These are phyloP conservation scores for Agonopterix heracliana DNA, from an alignment of 2,888 invertebrate genomes.

Conservation along the genomic window DNA sequence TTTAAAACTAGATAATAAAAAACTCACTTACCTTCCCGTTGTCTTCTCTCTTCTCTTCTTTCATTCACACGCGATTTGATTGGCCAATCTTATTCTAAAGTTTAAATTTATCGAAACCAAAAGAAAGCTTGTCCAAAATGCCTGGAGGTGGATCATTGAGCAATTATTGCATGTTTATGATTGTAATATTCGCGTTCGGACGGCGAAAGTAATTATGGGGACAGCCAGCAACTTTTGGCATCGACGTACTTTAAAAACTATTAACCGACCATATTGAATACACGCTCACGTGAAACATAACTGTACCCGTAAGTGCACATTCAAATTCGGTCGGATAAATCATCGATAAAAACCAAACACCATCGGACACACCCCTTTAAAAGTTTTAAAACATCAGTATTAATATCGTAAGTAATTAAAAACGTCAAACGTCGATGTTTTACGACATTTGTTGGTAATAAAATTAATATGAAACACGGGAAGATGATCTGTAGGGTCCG, in stretches of 20 bases:
- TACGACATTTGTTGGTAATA: constrained; percentile 40
- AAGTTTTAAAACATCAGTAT: constrained; percentile 33
- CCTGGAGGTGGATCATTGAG: constrained; percentile 52
- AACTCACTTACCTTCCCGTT: constrained; percentile 54
- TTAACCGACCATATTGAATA: constrained; percentile 44
- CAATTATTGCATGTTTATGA: constrained; percentile 60
- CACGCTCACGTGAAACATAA: constrained; percentile 23
- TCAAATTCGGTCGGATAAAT: constrained; percentile 32
- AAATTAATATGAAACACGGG: constrained; percentile 34
- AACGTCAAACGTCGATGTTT: constrained; percentile 38
- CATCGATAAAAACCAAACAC: constrained; percentile 58
- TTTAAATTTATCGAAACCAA: constrained; percentile 48
- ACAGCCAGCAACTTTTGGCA: constrained; percentile 58
- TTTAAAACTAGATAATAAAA: constrained; percentile 21
- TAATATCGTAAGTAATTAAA: constrained; percentile 47
- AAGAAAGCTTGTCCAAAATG: constrained; percentile 43
- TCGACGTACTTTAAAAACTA: constrained; percentile 51
- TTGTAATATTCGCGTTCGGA: constrained; percentile 49
- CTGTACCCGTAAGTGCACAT: constrained; percentile 21
- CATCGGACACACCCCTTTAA: constrained; percentile 59
- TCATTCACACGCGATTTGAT: constrained; percentile 40
- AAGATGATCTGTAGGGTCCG: constrained; percentile 57
- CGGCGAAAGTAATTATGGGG: constrained; percentile 56
- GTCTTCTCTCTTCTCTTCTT: constrained; percentile 34
- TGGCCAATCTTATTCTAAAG: constrained; percentile 65